Base-by-base conservation (phyloP, 2,797 vertebrate species). In the Anas bernieri region DNA sequence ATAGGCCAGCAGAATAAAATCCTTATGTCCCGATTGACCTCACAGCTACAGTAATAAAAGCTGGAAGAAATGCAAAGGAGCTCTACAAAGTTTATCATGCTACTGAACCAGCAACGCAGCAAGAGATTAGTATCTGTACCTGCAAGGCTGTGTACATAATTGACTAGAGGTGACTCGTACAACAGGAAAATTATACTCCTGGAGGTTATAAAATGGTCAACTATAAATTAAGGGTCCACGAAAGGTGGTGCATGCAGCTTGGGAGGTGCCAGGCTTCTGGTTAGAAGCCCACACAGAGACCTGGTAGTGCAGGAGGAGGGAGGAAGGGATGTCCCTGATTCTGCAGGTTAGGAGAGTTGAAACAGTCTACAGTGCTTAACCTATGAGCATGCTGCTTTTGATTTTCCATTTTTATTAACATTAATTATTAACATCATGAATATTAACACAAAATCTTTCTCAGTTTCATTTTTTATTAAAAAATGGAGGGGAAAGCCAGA, bases 401-500 rank as follows among this genome's bases (percentile, higher is more conserved):
- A 90, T 96, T 96, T 96, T 92, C 90, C 61, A 35, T 94, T 96
- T 96, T 92, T 95, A 87, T 95, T 95, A 90, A 61, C 61, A 78
- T 96, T 69, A 95, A 95, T 96, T 94, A 95, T 92, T 96, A 94
- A 93, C 82, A 41, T 85, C 7, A 72, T 90, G 37, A 93, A 91
- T 95, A 93, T 94, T 94, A 95, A 93, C 54, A 43, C 17, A 54
- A 87, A 95, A 64, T 26, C 54, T 92, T 81, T 73, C 55, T 90
- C 66, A 79, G 35, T 88, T 96, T 88, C 12, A 69, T 78, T 95
- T 93, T 96, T 95, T 83, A 66, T 84, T 82, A 9, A 66, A 80
- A 91, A 94, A 69, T 14, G 17, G 83, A 83, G 55, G 17, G 6
- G 78, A 56, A 72, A 80, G 35, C 46, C 70, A 54, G 18, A 55